Conservation (phyloP, 2,888 invertebrate species). For the Plutella xylostella region DNA sequence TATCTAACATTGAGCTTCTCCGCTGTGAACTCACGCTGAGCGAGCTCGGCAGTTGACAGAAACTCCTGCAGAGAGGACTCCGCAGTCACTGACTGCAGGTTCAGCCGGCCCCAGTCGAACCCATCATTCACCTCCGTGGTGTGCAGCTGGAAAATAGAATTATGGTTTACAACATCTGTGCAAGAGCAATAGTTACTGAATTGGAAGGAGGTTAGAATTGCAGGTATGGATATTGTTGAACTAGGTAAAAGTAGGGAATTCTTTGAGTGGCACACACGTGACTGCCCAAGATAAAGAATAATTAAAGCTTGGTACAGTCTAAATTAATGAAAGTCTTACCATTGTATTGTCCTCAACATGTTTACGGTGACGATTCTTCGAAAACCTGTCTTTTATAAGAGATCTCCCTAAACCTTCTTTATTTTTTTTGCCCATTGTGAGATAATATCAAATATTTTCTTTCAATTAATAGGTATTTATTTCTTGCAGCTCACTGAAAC, state of each 20-base stretch:
- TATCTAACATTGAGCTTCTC: conserved; percentile 86
- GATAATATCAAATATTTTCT: no score
- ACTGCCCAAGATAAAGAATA: not conserved
- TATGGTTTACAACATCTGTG: not conserved
- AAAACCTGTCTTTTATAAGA: conserved; percentile 81
- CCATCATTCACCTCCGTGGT: conserved; percentile 91
- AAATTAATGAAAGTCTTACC: conserved; percentile 65
- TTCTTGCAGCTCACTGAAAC: no score
- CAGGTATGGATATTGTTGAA: not conserved
- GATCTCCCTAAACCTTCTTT: conserved; percentile 76
- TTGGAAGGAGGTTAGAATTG: not conserved
- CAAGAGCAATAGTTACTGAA: not conserved
- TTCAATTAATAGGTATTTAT: no score
- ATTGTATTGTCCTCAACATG: conserved; percentile 79
- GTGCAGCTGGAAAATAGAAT: conserved; percentile 71
- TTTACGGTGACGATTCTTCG: conserved; percentile 71
- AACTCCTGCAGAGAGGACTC: conserved; percentile 98
- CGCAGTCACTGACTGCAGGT: conserved; percentile 93
- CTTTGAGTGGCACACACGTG: not conserved
- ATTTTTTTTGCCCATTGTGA: conserved; percentile 78
- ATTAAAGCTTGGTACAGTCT: not conserved
- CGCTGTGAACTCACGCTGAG: conserved; percentile 93
- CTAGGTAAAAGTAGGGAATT: not conserved
- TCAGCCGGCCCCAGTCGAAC: conserved; percentile 90
- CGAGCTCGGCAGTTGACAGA: conserved; percentile 92